These are phyloP conservation scores for Polyodon spathula DNA, from an alignment of 2,113 vertebrate species.

Conservation along the genomic window DNA sequence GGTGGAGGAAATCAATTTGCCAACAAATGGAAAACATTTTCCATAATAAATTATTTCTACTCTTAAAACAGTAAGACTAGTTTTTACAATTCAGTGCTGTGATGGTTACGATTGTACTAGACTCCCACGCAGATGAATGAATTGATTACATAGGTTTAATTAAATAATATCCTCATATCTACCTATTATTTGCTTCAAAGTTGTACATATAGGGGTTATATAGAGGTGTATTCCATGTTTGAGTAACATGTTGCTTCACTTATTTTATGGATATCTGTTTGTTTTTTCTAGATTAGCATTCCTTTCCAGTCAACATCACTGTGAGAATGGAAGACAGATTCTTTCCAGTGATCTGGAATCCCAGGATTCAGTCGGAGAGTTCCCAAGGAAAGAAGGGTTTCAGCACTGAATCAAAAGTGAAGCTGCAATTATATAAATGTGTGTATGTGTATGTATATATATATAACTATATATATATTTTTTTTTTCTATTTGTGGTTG, in stretches of 20 bases:
- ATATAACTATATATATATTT: not conserved
- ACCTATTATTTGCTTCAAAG: no score
- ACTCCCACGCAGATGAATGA: not conserved
- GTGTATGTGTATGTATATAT: no score
- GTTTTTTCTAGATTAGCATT: constrained; percentile 49
- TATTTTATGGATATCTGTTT: constrained; percentile 19
- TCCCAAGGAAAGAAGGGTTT: not conserved
- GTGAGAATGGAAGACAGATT: constrained; percentile 52
- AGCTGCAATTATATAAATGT: no score
- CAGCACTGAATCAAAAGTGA: not conserved
- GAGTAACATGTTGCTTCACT: not conserved
- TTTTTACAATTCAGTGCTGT: not conserved
- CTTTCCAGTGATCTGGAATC: constrained; percentile 56
- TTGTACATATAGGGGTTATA: no score
- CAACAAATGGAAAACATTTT: no score
- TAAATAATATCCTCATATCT: no score
- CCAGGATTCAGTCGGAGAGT: constrained; percentile 46
- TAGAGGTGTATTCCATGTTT: no score
- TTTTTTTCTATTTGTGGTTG: not conserved
- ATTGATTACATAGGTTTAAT: not conserved
- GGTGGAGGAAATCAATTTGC: no score
- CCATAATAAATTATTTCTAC: no score
- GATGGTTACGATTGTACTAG: not conserved
- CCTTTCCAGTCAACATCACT: constrained; percentile 54
- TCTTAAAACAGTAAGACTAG: no score